Conservation (phyloP, 2,113 vertebrate species). For the Alligator mississippiensis region DNA sequence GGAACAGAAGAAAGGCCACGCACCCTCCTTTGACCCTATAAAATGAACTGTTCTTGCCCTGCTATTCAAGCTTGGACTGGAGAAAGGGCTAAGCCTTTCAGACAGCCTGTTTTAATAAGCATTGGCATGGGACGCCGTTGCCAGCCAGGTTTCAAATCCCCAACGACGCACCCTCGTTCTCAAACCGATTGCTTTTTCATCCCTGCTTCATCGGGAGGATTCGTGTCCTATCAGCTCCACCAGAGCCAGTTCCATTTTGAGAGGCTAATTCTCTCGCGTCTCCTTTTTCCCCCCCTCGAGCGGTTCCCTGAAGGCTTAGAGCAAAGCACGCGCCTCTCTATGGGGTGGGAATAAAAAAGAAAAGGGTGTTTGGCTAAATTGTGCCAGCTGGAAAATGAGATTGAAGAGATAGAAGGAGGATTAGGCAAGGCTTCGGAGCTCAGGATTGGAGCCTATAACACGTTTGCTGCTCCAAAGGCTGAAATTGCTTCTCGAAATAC, state of each 20-base stretch:
- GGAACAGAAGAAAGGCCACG: not conserved
- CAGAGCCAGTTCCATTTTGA: not conserved
- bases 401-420: constrained; percentile 32
- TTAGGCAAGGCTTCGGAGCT: constrained; percentile 37
- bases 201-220: not conserved
- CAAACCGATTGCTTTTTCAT: not conserved
- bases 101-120: constrained; percentile 22
- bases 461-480: not conserved
- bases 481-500: constrained; percentile 9
- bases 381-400: constrained; percentile 58
- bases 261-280: constrained; percentile 33
- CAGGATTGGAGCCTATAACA: constrained; percentile 36
- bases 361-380: not conserved
- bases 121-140: accelerated
- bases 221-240: constrained; percentile 32
- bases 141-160: not conserved
- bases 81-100: accelerated
- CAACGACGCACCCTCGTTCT: not conserved
- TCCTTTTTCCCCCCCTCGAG: constrained; percentile 37
- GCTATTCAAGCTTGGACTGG: not conserved
- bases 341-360: accelerated
- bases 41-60: not conserved
- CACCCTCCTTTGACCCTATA: not conserved
- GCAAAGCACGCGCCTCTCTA: accelerated
- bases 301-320: not conserved